phyloP scores from a whole-genome alignment of 1,140 invertebrate species.

The Atta texana region DNA sequence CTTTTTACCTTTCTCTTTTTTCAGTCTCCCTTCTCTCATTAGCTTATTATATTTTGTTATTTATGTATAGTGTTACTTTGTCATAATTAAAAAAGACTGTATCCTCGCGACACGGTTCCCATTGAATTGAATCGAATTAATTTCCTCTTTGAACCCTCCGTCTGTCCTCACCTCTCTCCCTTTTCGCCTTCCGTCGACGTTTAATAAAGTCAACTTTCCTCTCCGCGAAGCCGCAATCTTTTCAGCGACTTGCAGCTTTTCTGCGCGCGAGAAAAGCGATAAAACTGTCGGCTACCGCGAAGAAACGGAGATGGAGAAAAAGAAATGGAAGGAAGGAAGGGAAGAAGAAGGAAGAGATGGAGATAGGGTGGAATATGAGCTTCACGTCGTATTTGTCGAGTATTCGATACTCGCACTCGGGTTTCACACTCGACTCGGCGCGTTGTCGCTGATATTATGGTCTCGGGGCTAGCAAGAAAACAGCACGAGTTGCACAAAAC shows the following conservation, averaged over 20 bases:
- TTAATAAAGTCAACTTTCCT: conserved; percentile 51
- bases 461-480: conserved; percentile 1
- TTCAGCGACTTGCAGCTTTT: conserved; percentile 46
- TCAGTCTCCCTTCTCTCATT: not conserved
- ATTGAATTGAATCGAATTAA: conserved; percentile 47
- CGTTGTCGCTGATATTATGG: conserved; percentile 32
- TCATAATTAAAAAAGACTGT: not conserved
- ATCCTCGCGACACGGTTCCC: not conserved
- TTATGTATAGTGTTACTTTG: conserved; percentile 1
- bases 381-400: conserved; percentile 38
- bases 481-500: not conserved
- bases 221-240: conserved; percentile 55
- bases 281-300: conserved; percentile 43
- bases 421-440: conserved; percentile 53
- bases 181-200: not conserved
- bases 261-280: conserved; percentile 37
- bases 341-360: not conserved
- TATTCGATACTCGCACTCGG: conserved; percentile 42
- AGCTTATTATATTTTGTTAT: conserved; percentile 16
- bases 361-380: conserved; percentile 40
- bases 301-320: conserved; percentile 42
- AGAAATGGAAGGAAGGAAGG: conserved; percentile 9
- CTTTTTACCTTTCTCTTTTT: not conserved
- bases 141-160: conserved; percentile 27
- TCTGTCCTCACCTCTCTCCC: not conserved